Base-by-base conservation (phyloP, 2,888 invertebrate species). In the Labia minor region DNA sequence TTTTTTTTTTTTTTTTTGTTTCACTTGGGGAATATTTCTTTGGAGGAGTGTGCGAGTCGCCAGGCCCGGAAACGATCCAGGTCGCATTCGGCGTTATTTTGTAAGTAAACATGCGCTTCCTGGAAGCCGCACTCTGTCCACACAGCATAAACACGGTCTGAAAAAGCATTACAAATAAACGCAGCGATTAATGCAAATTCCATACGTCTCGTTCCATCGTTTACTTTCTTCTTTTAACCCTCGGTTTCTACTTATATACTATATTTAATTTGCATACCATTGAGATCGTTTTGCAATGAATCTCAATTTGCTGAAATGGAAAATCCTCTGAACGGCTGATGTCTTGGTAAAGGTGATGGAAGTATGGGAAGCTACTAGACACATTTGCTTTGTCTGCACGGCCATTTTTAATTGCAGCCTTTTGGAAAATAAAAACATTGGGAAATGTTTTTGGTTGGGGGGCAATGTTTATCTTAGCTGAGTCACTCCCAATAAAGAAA, bases 81-180 rank as follows among this genome's bases (percentile, higher is more conserved):
- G 18, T 18, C 21, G 33, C 67, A 67, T 67, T 67, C 37, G 67
- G 65, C 69, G 68, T 64, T 70, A 70, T 70, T 70, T 70, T 70
- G 70, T 70, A 69, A 70, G 70, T 70, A 69, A 70, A 70, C 69
- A 70, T 10, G 26, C 49, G 67, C 67, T 70, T 69, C 70, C 70
- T 70, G 70, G 70, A 70, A 70, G 67, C 65, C 64, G 49, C 68
- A n/a, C n/a, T 68, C 67, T 70, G 69, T 70, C 69, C 69, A 69
- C 70, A 69, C 37, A 67, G 70, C 70, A 70, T 69, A 70, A 70
- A 69, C 70, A 70, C 65, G 65, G 64, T 67, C 68, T 68, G 70
- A 70, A 70, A 70, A 70, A 70, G 69, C 70, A 70, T 70, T 69
- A 70, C 70, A 70, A 70, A 70, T 70, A 70, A 69, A 70, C 70